Conservation (phyloP, 2,113 vertebrate species). For the Bos taurus region DNA sequence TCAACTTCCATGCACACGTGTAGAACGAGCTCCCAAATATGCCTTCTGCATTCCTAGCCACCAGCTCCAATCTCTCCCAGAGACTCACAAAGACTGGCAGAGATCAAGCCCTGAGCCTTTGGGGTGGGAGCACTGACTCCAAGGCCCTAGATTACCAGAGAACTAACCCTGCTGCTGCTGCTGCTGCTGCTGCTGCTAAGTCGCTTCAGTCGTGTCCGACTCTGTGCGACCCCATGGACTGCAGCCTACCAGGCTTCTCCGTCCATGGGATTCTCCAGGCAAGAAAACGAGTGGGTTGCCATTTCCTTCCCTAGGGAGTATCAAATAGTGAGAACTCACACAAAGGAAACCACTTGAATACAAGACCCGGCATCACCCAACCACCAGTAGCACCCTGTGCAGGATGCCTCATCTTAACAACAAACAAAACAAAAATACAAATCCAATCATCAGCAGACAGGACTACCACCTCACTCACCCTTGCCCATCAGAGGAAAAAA, state of each 20-base stretch:
- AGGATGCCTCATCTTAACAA: neutral
- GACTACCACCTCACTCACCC: neutral
- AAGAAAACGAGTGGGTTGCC: too few species aligned
- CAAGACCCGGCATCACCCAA: neutral
- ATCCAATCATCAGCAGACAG: neutral
- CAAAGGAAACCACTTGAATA: neutral
- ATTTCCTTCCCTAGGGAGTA: neutral
- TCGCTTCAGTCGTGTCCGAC: too few species aligned
- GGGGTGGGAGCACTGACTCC: neutral
- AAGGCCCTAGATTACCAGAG: neutral
- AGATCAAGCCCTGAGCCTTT: neutral
- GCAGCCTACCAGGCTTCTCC: too few species aligned
- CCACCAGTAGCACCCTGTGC: neutral
- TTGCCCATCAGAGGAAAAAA: neutral
- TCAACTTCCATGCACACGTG: fast-evolving
- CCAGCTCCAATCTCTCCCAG: neutral
- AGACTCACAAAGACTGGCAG: neutral
- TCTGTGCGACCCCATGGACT: too few species aligned
- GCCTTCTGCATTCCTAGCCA: neutral
- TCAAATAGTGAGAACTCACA: neutral
- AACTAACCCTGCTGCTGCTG: neutral
- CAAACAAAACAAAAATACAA: neutral
- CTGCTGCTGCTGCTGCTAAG: too few species aligned
- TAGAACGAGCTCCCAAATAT: neutral
- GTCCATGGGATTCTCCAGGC: too few species aligned